Evolutionary conservation across 2,888 invertebrate species (phyloP), one percentile per base, ranked within the genome.

Genomic region (Entomobrya proxima): DNA sequence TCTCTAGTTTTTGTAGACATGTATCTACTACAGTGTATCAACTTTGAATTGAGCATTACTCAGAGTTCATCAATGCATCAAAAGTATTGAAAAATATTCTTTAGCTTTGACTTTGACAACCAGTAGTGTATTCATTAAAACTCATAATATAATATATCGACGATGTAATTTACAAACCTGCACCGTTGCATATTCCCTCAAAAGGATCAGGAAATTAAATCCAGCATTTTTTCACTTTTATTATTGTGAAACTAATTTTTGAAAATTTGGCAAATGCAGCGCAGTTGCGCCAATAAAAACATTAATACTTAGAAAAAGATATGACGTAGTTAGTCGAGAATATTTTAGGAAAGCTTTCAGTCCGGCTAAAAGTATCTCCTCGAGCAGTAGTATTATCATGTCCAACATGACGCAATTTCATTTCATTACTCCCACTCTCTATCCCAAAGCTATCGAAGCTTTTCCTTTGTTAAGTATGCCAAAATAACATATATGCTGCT

Each of bases 361-460:
- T 32, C 2, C 6, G 18, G 32, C 52, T n/a, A 15, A 6, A 2
- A 6, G 27, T 18, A 32, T 9, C 5, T 18, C 30, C 11, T 18
- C 50, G 13, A 11, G 44, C 9, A 11, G 44, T 52, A 74, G n/a
- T 5, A 35, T 9, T 61, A 44, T 61, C 61, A 24, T 61, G 13
- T 44, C 30, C 32, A 50, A 52, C 67, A 79, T 79, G 79, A 79
- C 79, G 79, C 67, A 79, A 44, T 67, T 47, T 64, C 67, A 44
- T 67, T 47, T 64, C 67, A 64, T 74, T 74, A 74, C 67, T 50
- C 67, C 67, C 79, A 79, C 79, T 67, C 72, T 44, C 7, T 40
- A 40, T 52, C 52, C 50, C 35, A 30, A 30, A 32, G 30, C 74
- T 74, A n/a, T 21, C 35, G 2, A 69, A n/a, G 27, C 13, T 69